Conservation (phyloP, 2,888 invertebrate genomes). For the Microctonus aethiopoides region DNA sequence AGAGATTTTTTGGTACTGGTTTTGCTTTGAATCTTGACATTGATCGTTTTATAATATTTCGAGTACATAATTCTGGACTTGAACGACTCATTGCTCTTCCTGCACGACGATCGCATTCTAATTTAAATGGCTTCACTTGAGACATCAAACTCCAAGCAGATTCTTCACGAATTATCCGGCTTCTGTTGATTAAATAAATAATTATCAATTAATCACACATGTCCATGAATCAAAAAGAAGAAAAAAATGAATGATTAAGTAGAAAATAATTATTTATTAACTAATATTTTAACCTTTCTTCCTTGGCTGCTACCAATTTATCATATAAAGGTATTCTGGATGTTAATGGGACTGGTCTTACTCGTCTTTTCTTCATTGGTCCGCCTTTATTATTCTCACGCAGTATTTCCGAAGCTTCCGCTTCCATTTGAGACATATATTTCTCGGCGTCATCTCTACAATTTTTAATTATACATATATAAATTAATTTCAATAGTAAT, state of each 20-base stretch:
- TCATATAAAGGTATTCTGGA: slow-evolving; percentile 79
- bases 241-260: neutral
- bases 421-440: slow-evolving; percentile 69
- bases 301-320: slow-evolving; percentile 78
- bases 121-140: slow-evolving; percentile 62
- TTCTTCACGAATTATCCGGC: slow-evolving; percentile 62
- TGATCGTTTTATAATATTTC: slow-evolving; percentile 30
- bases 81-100: slow-evolving; percentile 59
- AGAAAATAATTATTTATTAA: neutral
- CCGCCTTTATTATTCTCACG: slow-evolving; percentile 45
- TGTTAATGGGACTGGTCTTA: slow-evolving; percentile 76
- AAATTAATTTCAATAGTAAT: neutral
- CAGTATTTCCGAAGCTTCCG: slow-evolving; percentile 48
- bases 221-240: no score
- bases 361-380: slow-evolving; percentile 70
- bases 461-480: neutral
- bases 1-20: slow-evolving; percentile 77
- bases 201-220: slow-evolving; percentile 5
- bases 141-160: slow-evolving; percentile 62
- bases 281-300: slow-evolving; percentile 71
- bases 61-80: slow-evolving; percentile 61
- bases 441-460: slow-evolving; percentile 75
- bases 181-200: slow-evolving; percentile 46
- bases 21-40: slow-evolving; percentile 71
- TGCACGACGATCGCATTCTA: slow-evolving; percentile 63